Evolutionary conservation across 2,888 invertebrate species (phyloP), one percentile per base, ranked within the genome.

Genomic region (Volucella inflata): DNA sequence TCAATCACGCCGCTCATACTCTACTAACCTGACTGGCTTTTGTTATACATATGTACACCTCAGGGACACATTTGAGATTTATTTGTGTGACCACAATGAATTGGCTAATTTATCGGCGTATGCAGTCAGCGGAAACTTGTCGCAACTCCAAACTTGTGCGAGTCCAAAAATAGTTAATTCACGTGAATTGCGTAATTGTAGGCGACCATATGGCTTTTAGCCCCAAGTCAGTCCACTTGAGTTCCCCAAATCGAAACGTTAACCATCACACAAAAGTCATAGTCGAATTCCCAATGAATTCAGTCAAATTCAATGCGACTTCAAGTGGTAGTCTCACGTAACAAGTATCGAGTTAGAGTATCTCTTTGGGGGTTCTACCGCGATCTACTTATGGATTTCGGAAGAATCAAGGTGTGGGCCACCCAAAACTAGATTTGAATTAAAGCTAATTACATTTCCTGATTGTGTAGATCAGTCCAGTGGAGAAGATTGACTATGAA

Each of bases 61-160:
- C 85, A 77, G 85, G 85, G 85, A 85, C 76, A 68, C 57, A 51
- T 38, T 78, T 62, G 51, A 78, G 75, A 85, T 81, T 81, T 81
- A 85, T 81, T 71, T 65, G 44, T 57, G 30, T 30, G 72, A 67
- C 50, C 67, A 65, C 76, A 72, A 76, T 72, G 81, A 85, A 81
- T 81, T 85, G 85, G 67, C 72, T 71, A 72, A 81, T 85, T 85
- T 62, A 72, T 14, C 55, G 70, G 14, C 36, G n/a, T 51, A 57
- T 40, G 42, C 44, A 72, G 51, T 71, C 51, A 16, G 6, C 44
- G 57, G 51, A 57, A 17, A 62, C 12, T 30, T 30, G 6, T 6
- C 30, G 46, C 11, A 38, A 51, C 30, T 30, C 30, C 30, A 30
- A 30, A 6, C 30, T 30, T 3, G 30, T n/a, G 17, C 44, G 48